Base-by-base conservation (phyloP, 92 coral and sea anemone species). In the Palythoa grandis region DNA sequence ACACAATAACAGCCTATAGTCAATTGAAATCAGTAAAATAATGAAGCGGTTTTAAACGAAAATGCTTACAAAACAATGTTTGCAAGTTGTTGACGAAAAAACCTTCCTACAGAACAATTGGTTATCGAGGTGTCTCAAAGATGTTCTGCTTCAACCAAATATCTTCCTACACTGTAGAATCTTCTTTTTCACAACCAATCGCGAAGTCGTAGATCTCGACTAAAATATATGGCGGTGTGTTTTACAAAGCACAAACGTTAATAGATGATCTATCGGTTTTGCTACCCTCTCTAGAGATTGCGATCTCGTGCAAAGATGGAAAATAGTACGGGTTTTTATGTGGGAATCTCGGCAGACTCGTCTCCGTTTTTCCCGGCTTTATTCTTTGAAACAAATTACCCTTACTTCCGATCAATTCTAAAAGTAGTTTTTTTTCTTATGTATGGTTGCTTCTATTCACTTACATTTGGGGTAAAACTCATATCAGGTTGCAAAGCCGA, bases 261-360 rank as follows among this genome's bases (percentile, higher is more conserved):
- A 54, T 57, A 52, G 20, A 38, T 56, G 16, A 25, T 52, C 82
- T 76, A 76, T 76, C 82, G 15, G 12, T 54, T 48, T 11, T 52
- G 47, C 50, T 76, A 48, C 48, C 68, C 82, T 52, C 47, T 16
- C 40, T 25, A 13, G 2, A 76, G 82, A 76, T 76, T 20, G 47
- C 14, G 67, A 76, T 76, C 82, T 52, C 29, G 2, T 35, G 38
- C 19, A 14, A 23, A 4, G 19, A 38, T 47, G 61, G 23, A 80
- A 80, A 66, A 65, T 80, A 66, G 72, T 39, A 66, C 12, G 40
- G 54, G 73, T 14, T 24, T 80, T 80, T 43, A 35, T 80, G 74
- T 47, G 74, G 53, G 85, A 76, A 66, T 66, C 53, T 43, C 58
- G 14, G 74, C 85, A 47, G 85, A 48, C 23, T 65, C 5, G 15